A percentile compares a stretch with the other conserved stretches of the same genome.
phyloP scores from a whole-genome alignment of 2,888 invertebrate species.

The Pterobdella sp. region DNA sequence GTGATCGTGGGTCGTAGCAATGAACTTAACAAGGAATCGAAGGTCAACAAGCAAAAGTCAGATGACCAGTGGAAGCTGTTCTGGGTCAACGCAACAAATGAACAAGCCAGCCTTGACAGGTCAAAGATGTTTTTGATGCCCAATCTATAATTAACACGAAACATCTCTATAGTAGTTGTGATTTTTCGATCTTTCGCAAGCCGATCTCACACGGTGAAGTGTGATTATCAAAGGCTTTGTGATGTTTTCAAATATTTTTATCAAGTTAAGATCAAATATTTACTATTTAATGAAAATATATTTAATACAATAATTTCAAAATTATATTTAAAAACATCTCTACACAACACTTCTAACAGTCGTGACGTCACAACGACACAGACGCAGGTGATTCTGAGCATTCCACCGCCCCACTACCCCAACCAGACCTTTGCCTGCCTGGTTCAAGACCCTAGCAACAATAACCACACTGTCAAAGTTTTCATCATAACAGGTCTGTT shows the following conservation, averaged over 20 bases:
- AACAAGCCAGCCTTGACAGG: background rate
- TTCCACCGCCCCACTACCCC: background rate
- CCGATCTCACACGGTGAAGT: no score
- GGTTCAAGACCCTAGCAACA: background rate
- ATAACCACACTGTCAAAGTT: background rate
- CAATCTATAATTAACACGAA: no score
- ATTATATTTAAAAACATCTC: no score
- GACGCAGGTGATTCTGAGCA: slow-evolving; percentile 9
- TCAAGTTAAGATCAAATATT: no score
- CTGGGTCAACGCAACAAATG: background rate
- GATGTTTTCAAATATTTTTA: no score
- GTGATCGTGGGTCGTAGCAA: background rate
- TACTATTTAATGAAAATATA: no score
- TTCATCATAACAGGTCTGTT: background rate
- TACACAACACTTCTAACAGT: background rate
- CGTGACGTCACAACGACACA: background rate
- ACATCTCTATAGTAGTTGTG: no score
- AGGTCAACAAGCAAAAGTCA: background rate
- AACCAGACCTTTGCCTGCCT: slow-evolving; percentile 1
- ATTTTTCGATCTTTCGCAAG: no score
- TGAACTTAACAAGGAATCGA: background rate
- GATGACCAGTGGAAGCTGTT: slow-evolving; percentile 4
- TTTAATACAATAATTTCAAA: no score
- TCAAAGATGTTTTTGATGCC: no score
- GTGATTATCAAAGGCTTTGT: no score